Base-by-base conservation (phyloP, 2,797 vertebrate genomes). In the Leucoraja ocellata region DNA sequence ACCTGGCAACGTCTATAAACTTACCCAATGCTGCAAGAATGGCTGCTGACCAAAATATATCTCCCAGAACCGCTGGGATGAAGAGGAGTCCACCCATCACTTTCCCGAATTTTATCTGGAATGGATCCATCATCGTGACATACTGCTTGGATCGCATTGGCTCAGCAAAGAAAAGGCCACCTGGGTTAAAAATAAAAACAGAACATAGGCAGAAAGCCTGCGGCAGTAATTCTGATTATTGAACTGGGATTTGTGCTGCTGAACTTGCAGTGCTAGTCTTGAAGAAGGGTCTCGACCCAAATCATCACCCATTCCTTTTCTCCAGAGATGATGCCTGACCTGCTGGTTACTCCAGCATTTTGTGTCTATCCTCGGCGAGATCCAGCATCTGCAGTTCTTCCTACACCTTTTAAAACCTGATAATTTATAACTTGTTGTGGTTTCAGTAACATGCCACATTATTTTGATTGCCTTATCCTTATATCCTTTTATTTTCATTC, bases 71-170 rank as follows among this genome's bases (percentile, higher is more conserved):
- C 2, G 96, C 94, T 93, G 96, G 96, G 95, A 96, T 94, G 93
- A 97, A 95, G 1, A 97, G 94, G 36, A 95, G 94, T 1, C 94
- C 94, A n/a, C 95, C 95, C 95, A 97, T 96, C 54, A 91, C 0
- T 1, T 96, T 96, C 91, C 97, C 97, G 0, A 97, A 97, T 77
- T 93, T 94, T 93, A 96, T 95, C 93, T 97, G 97, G 93, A 98
- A 96, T 0, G 97, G 97, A 93, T 98, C 97, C 97, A 98, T 98
- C 95, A 98, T 96, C 0, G 97, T 98, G 94, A 97, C 4, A 0
- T 96, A 97, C 79, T 96, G 97, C 94, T 97, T 98, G 93, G 96
- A 95, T 95, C 97, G 97, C 97, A 97, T 97, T 28, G 97, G 97
- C 71, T 96, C 97, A 73, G 96, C 96, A 93, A 98, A 98, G 95